A percentile compares a stretch with the other conserved stretches of the same genome.
Evolutionary conservation across 2,888 invertebrate species (phyloP).

Genomic region (Dryadula phaetusa): DNA sequence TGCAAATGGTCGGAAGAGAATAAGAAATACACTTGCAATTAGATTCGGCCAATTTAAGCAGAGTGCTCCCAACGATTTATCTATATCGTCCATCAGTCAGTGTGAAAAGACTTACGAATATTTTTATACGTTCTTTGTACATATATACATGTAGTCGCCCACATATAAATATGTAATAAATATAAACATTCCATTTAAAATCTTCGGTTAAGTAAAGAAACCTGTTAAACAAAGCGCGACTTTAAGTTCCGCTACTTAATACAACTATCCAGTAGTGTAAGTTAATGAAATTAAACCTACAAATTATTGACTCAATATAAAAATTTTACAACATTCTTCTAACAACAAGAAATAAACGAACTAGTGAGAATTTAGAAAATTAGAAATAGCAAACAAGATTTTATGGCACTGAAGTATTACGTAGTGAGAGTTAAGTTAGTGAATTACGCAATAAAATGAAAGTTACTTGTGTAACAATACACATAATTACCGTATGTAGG

Average conservation of each 20-base stretch:
- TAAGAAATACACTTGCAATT: constrained; percentile 59
- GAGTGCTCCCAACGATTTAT: constrained; percentile 69
- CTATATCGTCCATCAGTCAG: constrained; percentile 66
- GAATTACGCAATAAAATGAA: constrained; percentile 33
- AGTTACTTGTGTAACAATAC: constrained; percentile 38
- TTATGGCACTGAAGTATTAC: constrained; percentile 6
- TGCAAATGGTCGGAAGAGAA: background rate
- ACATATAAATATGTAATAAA: background rate
- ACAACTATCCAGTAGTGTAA: too few relatives aligned
- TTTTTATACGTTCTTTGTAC: background rate
- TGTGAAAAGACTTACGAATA: constrained; percentile 34
- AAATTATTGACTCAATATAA: background rate
- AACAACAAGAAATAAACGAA: background rate
- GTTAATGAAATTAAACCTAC: too few relatives aligned
- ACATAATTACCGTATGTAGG: constrained; percentile 18
- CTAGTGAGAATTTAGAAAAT: constrained; percentile 16
- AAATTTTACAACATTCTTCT: background rate
- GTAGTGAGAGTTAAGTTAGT: constrained; percentile 19
- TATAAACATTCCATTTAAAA: too few relatives aligned
- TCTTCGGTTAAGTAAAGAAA: too few relatives aligned
- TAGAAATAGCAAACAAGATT: constrained; percentile 2
- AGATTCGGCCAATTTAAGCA: constrained; percentile 63
- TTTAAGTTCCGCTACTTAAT: too few relatives aligned
- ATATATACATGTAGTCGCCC: too few relatives aligned
- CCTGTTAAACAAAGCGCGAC: too few relatives aligned